Percentiles rank a stretch among this genome's conserved stretches.
Conservation (phyloP, 2,888 invertebrate genomes). For the Troides helena region DNA sequence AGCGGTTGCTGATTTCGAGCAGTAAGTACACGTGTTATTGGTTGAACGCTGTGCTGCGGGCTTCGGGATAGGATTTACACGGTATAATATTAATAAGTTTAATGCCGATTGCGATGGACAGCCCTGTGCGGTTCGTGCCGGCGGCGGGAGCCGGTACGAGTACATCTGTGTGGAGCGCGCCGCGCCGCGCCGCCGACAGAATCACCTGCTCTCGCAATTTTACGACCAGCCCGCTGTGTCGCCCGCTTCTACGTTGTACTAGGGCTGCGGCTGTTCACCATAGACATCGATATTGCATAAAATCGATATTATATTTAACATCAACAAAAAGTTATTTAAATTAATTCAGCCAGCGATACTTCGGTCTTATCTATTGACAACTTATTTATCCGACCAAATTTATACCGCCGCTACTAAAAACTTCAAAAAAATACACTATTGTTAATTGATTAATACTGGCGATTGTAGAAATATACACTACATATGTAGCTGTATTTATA, state of each 20-base stretch:
- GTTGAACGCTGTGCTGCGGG: too few relatives aligned
- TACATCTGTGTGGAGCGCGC: conserved; percentile 34
- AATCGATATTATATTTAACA: neutral
- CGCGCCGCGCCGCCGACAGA: conserved; percentile 53
- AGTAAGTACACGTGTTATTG: too few relatives aligned
- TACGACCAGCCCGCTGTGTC: conserved; percentile 65
- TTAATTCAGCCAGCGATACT: too few relatives aligned
- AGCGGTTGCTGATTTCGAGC: too few relatives aligned
- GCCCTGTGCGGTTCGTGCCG: conserved; percentile 35
- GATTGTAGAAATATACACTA: too few relatives aligned
- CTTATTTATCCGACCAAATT: too few relatives aligned
- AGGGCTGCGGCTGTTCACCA: conserved; percentile 26
- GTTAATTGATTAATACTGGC: too few relatives aligned
- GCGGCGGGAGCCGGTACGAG: conserved; percentile 32
- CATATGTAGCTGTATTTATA: too few relatives aligned
- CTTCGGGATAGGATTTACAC: too few relatives aligned
- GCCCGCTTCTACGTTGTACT: conserved; percentile 55
- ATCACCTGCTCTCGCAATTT: conserved; percentile 78
- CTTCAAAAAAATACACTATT: too few relatives aligned
- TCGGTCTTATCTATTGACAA: too few relatives aligned
- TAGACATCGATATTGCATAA: conserved; percentile 31
- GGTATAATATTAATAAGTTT: neutral
- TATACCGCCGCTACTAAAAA: too few relatives aligned
- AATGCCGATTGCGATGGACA: conserved; percentile 27
- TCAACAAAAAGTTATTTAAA: neutral